Evolutionary conservation across 1,140 invertebrate genomes (phyloP).

Genomic region (Ips typographus): DNA sequence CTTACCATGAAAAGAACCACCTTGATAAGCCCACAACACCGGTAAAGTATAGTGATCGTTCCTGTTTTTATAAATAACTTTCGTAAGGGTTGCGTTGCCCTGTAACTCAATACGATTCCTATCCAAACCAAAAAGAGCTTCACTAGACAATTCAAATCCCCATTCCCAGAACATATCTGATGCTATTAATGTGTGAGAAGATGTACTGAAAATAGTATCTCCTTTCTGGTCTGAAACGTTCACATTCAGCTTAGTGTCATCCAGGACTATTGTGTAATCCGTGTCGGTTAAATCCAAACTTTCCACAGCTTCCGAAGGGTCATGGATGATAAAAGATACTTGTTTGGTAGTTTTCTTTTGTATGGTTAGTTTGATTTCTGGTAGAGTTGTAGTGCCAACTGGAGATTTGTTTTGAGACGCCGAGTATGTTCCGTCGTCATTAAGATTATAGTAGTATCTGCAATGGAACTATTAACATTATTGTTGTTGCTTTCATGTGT

Average conservation of each 20-base stretch:
- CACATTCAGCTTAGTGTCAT: constrained; percentile 19
- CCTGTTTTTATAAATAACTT: constrained; percentile 47
- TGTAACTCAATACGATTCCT: constrained; percentile 39
- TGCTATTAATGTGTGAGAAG: constrained; percentile 50
- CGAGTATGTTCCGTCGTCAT: constrained; percentile 3
- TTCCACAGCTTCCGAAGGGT: constrained; percentile 6
- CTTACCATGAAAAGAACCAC: constrained; percentile 47
- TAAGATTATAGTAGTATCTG: constrained; percentile 19
- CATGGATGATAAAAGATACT: constrained; percentile 27
- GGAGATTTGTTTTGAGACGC: constrained; percentile 14
- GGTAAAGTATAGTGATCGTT: constrained; percentile 43
- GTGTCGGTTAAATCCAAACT: not conserved
- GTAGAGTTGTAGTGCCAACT: not conserved
- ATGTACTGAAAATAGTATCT: constrained; percentile 48
- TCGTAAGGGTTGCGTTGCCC: constrained; percentile 37
- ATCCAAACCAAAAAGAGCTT: constrained; percentile 47
- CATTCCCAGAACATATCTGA: constrained; percentile 54
- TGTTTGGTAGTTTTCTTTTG: constrained; percentile 17
- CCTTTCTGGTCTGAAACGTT: constrained; percentile 35
- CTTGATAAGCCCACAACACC: constrained; percentile 47
- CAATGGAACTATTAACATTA: not conserved
- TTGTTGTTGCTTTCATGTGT: not conserved
- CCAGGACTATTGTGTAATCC: constrained; percentile 9
- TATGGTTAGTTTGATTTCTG: constrained; percentile 16
- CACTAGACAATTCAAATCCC: constrained; percentile 47